A percentile compares a stretch with the other conserved stretches of the same genome.
These are phyloP conservation scores for Falco biarmicus DNA, from an alignment of 2,797 vertebrate species.

Conservation along the genomic window DNA sequence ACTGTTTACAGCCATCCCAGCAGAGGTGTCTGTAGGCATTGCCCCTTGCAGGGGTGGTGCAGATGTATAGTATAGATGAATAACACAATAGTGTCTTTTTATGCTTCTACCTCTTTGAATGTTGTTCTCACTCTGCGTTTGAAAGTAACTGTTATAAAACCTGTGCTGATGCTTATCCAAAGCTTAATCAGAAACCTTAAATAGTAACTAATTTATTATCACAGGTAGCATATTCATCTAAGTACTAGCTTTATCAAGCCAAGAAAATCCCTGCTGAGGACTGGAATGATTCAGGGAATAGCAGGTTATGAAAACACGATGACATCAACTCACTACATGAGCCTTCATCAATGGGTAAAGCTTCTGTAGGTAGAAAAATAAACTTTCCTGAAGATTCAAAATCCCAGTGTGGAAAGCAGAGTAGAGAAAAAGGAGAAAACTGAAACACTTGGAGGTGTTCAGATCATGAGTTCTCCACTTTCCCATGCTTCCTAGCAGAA, in stretches of 20 bases:
- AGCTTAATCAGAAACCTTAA: neutral
- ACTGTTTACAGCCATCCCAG: neutral
- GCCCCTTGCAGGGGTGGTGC: neutral
- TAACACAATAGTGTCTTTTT: neutral
- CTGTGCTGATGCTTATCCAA: neutral
- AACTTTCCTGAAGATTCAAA: neutral
- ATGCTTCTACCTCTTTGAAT: neutral
- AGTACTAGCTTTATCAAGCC: neutral
- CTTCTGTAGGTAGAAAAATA: conserved; percentile 21
- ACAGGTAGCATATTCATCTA: neutral
- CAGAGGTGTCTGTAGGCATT: neutral
- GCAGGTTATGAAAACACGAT: conserved; percentile 12
- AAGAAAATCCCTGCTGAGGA: neutral
- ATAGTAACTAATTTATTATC: neutral
- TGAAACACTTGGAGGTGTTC: neutral
- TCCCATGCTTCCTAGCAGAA: neutral
- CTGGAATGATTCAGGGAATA: neutral
- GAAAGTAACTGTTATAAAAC: neutral
- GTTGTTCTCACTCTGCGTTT: neutral
- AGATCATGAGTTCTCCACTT: neutral
- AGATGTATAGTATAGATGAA: neutral
- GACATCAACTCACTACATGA: neutral
- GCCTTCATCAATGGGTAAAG: neutral
- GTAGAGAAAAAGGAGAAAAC: neutral
- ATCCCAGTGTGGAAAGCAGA: neutral